Percentiles rank a stretch among this genome's conserved stretches.
Evolutionary conservation across 2,888 invertebrate species (phyloP).

Genomic region (Cyclophora albipunctata): DNA sequence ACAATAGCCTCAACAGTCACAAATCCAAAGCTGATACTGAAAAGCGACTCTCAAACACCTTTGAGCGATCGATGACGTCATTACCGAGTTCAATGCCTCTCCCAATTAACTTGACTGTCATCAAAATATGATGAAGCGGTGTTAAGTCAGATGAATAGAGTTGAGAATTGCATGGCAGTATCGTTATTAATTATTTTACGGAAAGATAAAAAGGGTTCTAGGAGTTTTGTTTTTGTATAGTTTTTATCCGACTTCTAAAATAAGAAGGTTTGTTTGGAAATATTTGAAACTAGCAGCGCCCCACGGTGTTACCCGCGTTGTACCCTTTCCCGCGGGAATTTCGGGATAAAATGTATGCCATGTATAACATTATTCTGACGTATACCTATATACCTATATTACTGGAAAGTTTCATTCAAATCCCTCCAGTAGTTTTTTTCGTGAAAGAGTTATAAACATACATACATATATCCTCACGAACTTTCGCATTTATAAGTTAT

Average conservation of each 20-base stretch:
- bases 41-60: constrained; percentile 8
- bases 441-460: too few relatives aligned
- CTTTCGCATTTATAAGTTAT: background rate
- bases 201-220: background rate
- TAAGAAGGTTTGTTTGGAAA: background rate
- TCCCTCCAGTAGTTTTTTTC: too few relatives aligned
- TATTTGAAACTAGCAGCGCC: background rate
- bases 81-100: constrained; percentile 18
- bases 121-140: background rate
- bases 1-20: too few relatives aligned
- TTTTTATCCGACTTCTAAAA: background rate
- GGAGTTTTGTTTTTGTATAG: background rate
- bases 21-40: background rate
- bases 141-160: background rate
- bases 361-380: background rate
- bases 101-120: constrained; percentile 20
- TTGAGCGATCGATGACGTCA: constrained; percentile 26
- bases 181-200: constrained; percentile 3
- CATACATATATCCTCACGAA: too few relatives aligned
- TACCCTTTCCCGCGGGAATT: too few relatives aligned
- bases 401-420: too few relatives aligned
- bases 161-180: background rate
- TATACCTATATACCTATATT: background rate
- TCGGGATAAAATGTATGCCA: too few relatives aligned
- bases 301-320: too few relatives aligned